Conservation (phyloP, 2,888 invertebrate species). For the Tipula lateralis region DNA sequence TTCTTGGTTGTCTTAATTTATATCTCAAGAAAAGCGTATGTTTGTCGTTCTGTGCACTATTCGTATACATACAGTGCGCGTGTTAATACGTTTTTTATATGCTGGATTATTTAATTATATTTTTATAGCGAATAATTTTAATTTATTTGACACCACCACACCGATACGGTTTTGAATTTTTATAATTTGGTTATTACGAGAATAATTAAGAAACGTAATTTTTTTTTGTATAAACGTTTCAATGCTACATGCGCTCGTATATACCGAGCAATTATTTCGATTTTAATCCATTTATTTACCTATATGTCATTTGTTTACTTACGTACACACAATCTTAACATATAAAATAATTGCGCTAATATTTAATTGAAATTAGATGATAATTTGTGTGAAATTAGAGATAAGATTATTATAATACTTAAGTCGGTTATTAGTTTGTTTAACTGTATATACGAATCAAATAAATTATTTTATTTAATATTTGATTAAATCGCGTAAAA, state of each 20-base stretch:
- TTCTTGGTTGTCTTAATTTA: background rate
- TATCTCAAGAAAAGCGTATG: background rate
- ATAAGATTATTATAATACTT: background rate
- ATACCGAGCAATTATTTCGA: background rate
- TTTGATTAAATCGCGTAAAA: constrained; percentile 14
- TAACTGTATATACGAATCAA: background rate
- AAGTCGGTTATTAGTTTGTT: background rate
- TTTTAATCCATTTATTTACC: background rate
- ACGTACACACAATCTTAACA: background rate
- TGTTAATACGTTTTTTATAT: background rate
- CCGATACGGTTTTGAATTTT: background rate
- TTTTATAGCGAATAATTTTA: background rate
- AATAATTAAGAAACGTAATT: background rate
- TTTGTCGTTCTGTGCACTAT: background rate
- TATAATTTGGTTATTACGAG: background rate
- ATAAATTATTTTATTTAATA: background rate
- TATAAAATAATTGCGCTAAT: constrained; percentile 19
- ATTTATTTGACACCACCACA: background rate
- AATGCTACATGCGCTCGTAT: no score
- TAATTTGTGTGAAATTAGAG: constrained; percentile 15
- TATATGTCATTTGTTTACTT: background rate
- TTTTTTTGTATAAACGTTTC: no score
- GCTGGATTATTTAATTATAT: background rate
- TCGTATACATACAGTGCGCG: background rate
- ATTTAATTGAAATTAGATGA: constrained; percentile 19